Evolutionary conservation across 2,113 vertebrate genomes (phyloP).

Genomic region (Baryphthengus martii): DNA sequence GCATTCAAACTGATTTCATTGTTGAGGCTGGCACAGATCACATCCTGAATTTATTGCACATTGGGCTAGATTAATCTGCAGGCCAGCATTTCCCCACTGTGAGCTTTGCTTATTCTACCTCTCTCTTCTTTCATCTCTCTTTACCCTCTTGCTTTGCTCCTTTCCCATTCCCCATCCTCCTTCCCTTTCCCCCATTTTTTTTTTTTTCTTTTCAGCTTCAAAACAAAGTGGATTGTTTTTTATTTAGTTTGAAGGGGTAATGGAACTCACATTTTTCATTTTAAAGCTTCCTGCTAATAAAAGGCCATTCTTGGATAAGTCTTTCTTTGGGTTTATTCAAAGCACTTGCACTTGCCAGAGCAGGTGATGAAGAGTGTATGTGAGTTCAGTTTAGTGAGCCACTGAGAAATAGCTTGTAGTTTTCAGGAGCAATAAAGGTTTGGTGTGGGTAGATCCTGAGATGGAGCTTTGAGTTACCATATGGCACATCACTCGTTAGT

Average conservation of each 20-base stretch:
- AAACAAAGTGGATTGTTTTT: slow-evolving; percentile 40
- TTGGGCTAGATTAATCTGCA: slow-evolving; percentile 43
- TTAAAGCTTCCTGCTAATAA: slow-evolving; percentile 36
- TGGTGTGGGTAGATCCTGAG: slow-evolving; percentile 50
- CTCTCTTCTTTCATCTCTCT: background rate
- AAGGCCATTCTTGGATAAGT: slow-evolving; percentile 1
- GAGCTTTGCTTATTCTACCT: slow-evolving; percentile 23
- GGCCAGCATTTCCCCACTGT: slow-evolving; percentile 12
- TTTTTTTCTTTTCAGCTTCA: slow-evolving; percentile 3
- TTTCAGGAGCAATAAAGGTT: slow-evolving; percentile 20
- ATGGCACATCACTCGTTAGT: slow-evolving; percentile 78
- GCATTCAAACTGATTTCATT: slow-evolving; percentile 51
- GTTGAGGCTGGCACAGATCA: slow-evolving; percentile 59
- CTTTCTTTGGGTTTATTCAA: slow-evolving; percentile 25
- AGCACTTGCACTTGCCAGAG: background rate
- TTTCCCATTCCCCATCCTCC: background rate
- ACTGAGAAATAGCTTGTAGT: slow-evolving; percentile 44
- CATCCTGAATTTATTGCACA: slow-evolving; percentile 56
- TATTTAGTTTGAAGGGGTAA: slow-evolving; percentile 17
- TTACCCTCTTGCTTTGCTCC: background rate
- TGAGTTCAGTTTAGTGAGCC: slow-evolving; percentile 15
- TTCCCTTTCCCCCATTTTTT: background rate
- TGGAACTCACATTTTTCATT: slow-evolving; percentile 55
- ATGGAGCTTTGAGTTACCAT: slow-evolving; percentile 71
- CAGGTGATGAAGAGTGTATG: slow-evolving; percentile 30